Evolutionary conservation across 2,888 invertebrate species (phyloP), one percentile per base, ranked within the genome.

Genomic region (Tribolium freemani): DNA sequence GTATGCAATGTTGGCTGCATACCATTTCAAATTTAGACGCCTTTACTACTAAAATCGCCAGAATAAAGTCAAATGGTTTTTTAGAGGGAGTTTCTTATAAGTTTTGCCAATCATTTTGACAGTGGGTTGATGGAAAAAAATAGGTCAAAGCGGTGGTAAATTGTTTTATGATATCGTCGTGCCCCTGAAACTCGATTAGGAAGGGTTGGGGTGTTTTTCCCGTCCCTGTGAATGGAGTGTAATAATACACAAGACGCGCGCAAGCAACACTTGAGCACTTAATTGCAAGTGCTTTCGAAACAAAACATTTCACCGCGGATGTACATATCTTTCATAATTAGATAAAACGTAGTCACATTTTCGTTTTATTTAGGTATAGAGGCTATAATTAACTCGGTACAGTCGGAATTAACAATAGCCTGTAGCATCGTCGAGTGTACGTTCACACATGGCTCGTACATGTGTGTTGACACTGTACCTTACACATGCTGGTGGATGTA

Each of bases 381-480:
- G 76, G 77, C 74, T 74, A 75, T 79, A 81, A 78, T 80, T 80
- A 76, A 82, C 72, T 66, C 74, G 74, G 72, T 79, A 80, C 80
- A 81, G 77, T 80, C 81, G 63, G 71, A 38, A 38, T 38, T 38
- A 38, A 38, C 38, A 38, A 38, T 38, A 38, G 38, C 38, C 38
- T 38, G 38, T 38, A 38, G 38, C 72, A 73, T 31, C 76, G 72
- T 61, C 67, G 84, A 84, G 73, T 85, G 84, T 85, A 85, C 85
- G 78, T 83, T 84, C 84, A 84, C 85, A 85, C 85, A 84, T 84
- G 84, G 83, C 82, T 83, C 80, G 82, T 81, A 84, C 85, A 85
- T 84, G 84, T 84, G 84, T 86, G 86, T 85, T 85, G 86, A 85
- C 85, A 85, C 85, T 85, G 83, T 83, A 83, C 81, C 83, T 84